Base-by-base conservation (phyloP, 2,888 invertebrate species). In the Tubulanus polymorphus region DNA sequence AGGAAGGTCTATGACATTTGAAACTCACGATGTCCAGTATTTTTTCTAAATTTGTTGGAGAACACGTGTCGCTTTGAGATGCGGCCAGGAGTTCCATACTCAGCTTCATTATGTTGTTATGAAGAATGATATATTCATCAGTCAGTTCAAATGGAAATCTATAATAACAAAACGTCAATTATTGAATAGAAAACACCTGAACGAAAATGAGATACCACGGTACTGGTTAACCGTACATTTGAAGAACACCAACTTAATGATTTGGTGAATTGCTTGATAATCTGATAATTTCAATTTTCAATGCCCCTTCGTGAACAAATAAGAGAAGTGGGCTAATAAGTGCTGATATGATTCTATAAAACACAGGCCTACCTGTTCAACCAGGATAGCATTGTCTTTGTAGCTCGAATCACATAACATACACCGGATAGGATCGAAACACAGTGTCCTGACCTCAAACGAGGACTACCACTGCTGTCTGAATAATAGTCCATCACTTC, bases 371-470 rank as follows among this genome's bases (percentile, higher is more conserved):
- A 87, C 87, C 90, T 85, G 79, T 94, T 93, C 20, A 96, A 83
- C 93, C 95, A 96, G 72, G 88, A 88, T 25, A 91, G 89, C 53
- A 96, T 83, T 56, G 89, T 88, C 79, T 93, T 94, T 37, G 93
- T 87, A 46, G 88, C 87, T 48, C 85, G 86, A 70, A 93, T 87
- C 52, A 91, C 86, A 66, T 88, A 86, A 47, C 92, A 90, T 52
- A 94, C 91, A 76, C 91, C 90, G 30, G 90, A 88, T 70, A 94
- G 82, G 53, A 88, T 66, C 10, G 65, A 58, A 6, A 71, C 63
- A 8, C 71, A 65, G 23, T 71, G 62, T 15, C 63, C 57, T 29
- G 55, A 60, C 6, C 56, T 56, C 5, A 56, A 54, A 20, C 20
- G 6, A 5, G 41, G 41, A 41, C 23, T n/a, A n/a, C n/a, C n/a